These are phyloP conservation scores for Petaurus breviceps DNA, from an alignment of 2,113 vertebrate genomes.

Conservation along the genomic window DNA sequence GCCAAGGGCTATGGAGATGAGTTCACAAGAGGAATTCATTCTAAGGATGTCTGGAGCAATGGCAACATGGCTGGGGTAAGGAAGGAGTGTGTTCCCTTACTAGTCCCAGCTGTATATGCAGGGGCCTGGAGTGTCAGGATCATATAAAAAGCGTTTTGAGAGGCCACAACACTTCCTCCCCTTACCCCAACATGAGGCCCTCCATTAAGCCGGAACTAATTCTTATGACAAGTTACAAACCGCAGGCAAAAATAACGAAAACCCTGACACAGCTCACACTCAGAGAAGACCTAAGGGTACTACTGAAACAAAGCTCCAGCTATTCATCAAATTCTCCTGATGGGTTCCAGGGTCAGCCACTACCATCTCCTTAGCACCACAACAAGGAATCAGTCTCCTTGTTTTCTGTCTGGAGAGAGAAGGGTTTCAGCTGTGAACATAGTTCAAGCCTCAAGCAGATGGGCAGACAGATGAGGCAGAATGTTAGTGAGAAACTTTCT, in stretches of 20 bases:
- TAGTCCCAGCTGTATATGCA: slow-evolving; percentile 52
- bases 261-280: slow-evolving; percentile 52
- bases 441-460: slow-evolving; percentile 18
- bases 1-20: background rate
- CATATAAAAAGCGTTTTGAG: slow-evolving; percentile 62
- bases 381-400: background rate
- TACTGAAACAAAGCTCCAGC: slow-evolving; percentile 30
- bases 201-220: slow-evolving; percentile 75
- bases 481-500: background rate
- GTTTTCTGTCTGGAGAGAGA: slow-evolving; percentile 17
- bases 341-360: background rate
- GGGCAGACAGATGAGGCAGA: background rate
- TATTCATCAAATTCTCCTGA: background rate
- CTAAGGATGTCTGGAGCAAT: background rate
- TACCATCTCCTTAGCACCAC: background rate
- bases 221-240: slow-evolving; percentile 80
- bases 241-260: slow-evolving; percentile 72
- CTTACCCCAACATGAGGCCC: slow-evolving; percentile 56
- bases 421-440: background rate
- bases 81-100: slow-evolving; percentile 35
- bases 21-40: background rate
- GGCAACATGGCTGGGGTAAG: background rate
- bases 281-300: slow-evolving; percentile 28
- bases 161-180: slow-evolving; percentile 71
- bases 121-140: slow-evolving; percentile 42